These are phyloP conservation scores for Drosophila eohydei DNA, from an alignment of 2,888 invertebrate genomes.

Conservation along the genomic window DNA sequence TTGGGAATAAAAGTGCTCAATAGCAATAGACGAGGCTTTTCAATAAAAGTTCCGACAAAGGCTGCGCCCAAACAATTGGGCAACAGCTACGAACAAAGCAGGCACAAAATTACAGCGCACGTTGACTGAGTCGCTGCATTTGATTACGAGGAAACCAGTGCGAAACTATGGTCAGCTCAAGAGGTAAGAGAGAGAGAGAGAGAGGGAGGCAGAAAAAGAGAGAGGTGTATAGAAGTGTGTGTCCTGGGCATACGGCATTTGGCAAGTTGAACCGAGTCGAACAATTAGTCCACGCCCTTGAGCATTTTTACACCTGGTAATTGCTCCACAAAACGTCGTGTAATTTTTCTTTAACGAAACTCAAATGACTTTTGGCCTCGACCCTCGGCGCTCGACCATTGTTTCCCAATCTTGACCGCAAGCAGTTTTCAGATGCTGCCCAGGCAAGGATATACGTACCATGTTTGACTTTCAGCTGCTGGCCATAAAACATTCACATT, in stretches of 20 bases:
- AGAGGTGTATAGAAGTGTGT: background rate
- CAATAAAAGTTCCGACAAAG: slow-evolving; percentile 79
- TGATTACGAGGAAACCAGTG: slow-evolving; percentile 53
- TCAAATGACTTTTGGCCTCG: slow-evolving; percentile 74
- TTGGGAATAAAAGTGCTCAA: slow-evolving; percentile 12
- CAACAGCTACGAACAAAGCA: slow-evolving; percentile 51
- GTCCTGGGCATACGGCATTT: slow-evolving; percentile 25
- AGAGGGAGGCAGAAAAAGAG: background rate
- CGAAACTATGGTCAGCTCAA: slow-evolving; percentile 33
- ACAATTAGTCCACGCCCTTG: slow-evolving; percentile 83
- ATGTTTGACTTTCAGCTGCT: slow-evolving; percentile 44
- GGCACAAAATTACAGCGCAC: slow-evolving; percentile 69
- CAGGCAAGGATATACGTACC: background rate
- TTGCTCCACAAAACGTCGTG: slow-evolving; percentile 82
- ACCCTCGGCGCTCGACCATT: slow-evolving; percentile 37
- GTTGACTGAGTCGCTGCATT: slow-evolving; percentile 35
- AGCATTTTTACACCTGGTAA: slow-evolving; percentile 80
- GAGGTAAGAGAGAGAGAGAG: slow-evolving; percentile 25
- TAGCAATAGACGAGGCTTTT: slow-evolving; percentile 47
- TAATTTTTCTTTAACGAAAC: slow-evolving; percentile 82
- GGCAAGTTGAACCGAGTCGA: slow-evolving; percentile 45
- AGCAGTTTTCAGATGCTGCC: slow-evolving; percentile 30
- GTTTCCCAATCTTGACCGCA: slow-evolving; percentile 56
- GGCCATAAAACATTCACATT: slow-evolving; percentile 37
- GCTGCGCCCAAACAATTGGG: slow-evolving; percentile 61